These are phyloP conservation scores for Pseudopipra pipra DNA, from an alignment of 2,113 vertebrate species.

Conservation along the genomic window DNA sequence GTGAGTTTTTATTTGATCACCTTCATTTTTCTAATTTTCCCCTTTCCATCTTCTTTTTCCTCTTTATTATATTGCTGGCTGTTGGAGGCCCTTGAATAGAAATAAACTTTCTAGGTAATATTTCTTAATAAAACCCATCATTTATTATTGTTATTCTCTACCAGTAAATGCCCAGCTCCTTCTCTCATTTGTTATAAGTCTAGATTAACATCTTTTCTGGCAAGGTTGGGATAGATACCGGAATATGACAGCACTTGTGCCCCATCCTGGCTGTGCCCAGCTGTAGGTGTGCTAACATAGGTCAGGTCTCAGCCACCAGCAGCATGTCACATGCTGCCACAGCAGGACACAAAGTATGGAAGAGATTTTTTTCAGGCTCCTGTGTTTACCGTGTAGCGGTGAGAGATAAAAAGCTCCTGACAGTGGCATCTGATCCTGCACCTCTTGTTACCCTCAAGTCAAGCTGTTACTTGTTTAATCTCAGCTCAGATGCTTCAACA, in stretches of 20 bases:
- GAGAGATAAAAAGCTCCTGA: neutral
- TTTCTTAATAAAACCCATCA: slow-evolving; percentile 72
- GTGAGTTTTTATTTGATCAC: slow-evolving; percentile 22
- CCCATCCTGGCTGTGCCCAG: neutral
- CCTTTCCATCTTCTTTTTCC: neutral
- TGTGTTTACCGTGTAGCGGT: neutral
- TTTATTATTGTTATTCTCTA: slow-evolving; percentile 64
- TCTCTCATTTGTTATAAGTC: neutral
- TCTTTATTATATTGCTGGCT: slow-evolving; percentile 53
- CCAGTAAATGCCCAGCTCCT: slow-evolving; percentile 18
- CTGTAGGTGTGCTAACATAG: neutral
- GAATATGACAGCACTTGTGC: neutral
- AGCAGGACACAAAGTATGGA: neutral
- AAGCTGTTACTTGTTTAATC: neutral
- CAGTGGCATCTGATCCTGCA: neutral
- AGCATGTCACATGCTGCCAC: rapidly evolving
- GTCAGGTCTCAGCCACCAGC: neutral
- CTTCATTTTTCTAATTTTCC: slow-evolving; percentile 56
- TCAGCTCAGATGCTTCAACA: neutral
- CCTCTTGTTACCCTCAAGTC: neutral
- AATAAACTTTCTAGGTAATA: slow-evolving; percentile 48
- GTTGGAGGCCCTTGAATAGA: slow-evolving; percentile 40
- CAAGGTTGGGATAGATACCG: neutral
- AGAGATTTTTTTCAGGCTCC: neutral
- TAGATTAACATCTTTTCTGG: neutral